These are phyloP conservation scores for Neolamprologus ventralis DNA, from an alignment of 2,113 vertebrate species.

Conservation along the genomic window DNA sequence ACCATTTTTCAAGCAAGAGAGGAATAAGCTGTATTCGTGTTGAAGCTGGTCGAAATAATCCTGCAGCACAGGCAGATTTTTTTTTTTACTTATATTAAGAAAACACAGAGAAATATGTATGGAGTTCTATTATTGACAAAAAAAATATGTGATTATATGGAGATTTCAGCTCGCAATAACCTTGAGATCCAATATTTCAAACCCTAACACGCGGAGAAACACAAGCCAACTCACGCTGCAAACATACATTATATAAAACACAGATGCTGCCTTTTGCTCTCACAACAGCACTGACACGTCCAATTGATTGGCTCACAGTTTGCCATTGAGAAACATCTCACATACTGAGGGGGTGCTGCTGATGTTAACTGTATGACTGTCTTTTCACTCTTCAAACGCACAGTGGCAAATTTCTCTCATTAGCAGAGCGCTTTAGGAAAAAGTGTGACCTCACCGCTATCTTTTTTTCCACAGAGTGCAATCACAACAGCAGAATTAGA, in stretches of 20 bases:
- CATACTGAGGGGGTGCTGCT: background rate
- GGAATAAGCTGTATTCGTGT: background rate
- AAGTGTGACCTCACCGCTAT: slow-evolving; percentile 26
- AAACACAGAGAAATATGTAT: background rate
- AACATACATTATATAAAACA: slow-evolving; percentile 4
- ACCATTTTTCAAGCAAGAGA: background rate
- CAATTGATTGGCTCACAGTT: slow-evolving; percentile 43
- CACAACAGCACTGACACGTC: slow-evolving; percentile 2
- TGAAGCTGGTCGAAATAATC: background rate
- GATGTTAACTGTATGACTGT: slow-evolving; percentile 36
- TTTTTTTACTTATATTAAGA: background rate
- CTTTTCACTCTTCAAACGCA: slow-evolving; percentile 3
- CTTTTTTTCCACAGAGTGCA: background rate
- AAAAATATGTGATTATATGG: background rate
- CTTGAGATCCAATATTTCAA: background rate
- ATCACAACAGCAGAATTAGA: background rate
- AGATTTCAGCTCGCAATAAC: slow-evolving; percentile 8
- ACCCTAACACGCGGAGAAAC: background rate
- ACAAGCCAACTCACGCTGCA: background rate
- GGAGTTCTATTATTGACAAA: background rate
- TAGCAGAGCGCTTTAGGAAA: slow-evolving; percentile 24
- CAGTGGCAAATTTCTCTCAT: slow-evolving; percentile 42
- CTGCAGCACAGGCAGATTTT: background rate
- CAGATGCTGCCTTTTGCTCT: slow-evolving; percentile 13
- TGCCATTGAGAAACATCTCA: slow-evolving; percentile 49